These are phyloP conservation scores for Drosophila arizonae DNA, from an alignment of 1,140 invertebrate species.

Conservation along the genomic window DNA sequence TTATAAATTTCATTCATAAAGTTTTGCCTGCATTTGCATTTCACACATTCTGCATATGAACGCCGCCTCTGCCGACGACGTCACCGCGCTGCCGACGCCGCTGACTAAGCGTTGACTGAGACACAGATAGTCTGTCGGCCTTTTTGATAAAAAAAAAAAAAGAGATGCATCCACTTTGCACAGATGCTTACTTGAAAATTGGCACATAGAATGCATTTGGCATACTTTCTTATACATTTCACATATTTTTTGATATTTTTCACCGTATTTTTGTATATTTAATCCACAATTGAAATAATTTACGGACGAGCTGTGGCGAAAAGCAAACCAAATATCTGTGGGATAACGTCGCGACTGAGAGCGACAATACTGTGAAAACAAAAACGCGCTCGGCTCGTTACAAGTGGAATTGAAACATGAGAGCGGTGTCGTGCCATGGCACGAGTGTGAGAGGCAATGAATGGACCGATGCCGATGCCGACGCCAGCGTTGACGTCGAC, in stretches of 20 bases:
- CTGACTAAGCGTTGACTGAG: slow-evolving; percentile 42
- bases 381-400: slow-evolving; percentile 45
- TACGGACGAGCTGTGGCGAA: slow-evolving; percentile 51
- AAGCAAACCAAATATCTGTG: slow-evolving; percentile 58
- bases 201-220: slow-evolving; percentile 27
- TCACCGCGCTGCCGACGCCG: slow-evolving; percentile 35
- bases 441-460: slow-evolving; percentile 48
- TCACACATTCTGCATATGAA: slow-evolving; percentile 50
- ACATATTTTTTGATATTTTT: slow-evolving; percentile 36
- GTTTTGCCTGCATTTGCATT: slow-evolving; percentile 42
- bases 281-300: slow-evolving; percentile 56
- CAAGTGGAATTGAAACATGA: slow-evolving; percentile 68
- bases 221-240: slow-evolving; percentile 32
- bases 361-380: slow-evolving; percentile 28
- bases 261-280: slow-evolving; percentile 25
- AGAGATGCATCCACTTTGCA: neutral
- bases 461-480: slow-evolving; percentile 37
- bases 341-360: slow-evolving; percentile 65
- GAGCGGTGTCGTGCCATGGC: slow-evolving; percentile 18
- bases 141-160: neutral
- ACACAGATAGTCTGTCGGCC: slow-evolving; percentile 43
- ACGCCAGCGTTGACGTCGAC: slow-evolving; percentile 11
- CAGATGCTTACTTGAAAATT: slow-evolving; percentile 37
- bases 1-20: slow-evolving; percentile 72
- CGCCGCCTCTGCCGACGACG: slow-evolving; percentile 34